These are phyloP conservation scores for Pogonophryne albipinna DNA, from an alignment of 2,797 vertebrate species.

Conservation along the genomic window DNA sequence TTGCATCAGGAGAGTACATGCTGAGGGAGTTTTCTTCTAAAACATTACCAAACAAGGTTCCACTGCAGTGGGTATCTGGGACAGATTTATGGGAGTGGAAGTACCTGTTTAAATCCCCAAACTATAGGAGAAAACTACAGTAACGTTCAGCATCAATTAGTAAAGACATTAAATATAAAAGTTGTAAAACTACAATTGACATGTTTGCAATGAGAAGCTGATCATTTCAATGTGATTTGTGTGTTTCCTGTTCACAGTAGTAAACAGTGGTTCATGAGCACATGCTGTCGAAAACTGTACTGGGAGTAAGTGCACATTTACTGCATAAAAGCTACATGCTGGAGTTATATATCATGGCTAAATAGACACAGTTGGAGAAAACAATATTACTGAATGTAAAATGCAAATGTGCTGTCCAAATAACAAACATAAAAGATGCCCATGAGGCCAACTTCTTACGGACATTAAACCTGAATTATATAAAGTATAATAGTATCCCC, in stretches of 20 bases:
- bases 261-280: not conserved
- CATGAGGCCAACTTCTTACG: not conserved
- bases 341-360: not conserved
- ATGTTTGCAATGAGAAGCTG: constrained; percentile 10
- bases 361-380: not conserved
- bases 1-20: constrained; percentile 51
- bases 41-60: constrained; percentile 46
- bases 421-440: not conserved
- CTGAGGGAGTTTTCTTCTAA: constrained; percentile 41
- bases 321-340: not conserved
- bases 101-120: constrained; percentile 28
- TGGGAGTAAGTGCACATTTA: not conserved
- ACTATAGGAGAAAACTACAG: constrained; percentile 17
- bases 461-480: not conserved
- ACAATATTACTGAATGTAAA: not conserved
- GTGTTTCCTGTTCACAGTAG: constrained; percentile 10
- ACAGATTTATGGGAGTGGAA: constrained; percentile 52
- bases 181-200: not conserved
- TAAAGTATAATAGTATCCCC: not conserved
- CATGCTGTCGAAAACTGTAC: not conserved
- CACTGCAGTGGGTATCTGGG: constrained; percentile 46
- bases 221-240: not conserved
- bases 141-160: constrained; percentile 1
- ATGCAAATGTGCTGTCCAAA: not conserved
- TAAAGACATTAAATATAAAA: constrained; percentile 10